Evolutionary conservation across 2,888 invertebrate species (phyloP).

Genomic region (Schizaphis graminum): DNA sequence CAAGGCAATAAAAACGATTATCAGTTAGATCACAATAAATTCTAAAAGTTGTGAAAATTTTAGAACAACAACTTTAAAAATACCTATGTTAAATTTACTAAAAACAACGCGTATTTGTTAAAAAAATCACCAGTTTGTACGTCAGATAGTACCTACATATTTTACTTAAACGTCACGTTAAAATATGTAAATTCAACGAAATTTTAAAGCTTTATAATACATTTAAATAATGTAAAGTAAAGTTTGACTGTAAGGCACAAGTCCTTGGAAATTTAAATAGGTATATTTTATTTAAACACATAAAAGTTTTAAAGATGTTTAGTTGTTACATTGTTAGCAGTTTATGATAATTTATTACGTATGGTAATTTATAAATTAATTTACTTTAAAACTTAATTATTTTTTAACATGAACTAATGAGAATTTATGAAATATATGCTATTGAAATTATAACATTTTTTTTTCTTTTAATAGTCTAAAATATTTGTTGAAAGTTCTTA

Average conservation of each 20-base stretch:
- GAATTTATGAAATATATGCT: neutral
- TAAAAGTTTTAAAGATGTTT: neutral
- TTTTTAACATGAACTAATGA: neutral
- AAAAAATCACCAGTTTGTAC: neutral
- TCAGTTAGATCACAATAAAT: neutral
- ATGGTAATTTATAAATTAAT: neutral
- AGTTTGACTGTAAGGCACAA: neutral
- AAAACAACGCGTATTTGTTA: neutral
- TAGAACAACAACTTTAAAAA: neutral
- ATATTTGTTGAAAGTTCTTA: neutral
- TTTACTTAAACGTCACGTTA: neutral
- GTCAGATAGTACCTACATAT: neutral
- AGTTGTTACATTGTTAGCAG: neutral
- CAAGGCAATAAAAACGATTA: neutral
- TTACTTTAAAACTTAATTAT: neutral
- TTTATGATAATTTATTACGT: neutral
- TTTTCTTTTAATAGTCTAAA: neutral
- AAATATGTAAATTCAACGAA: conserved; percentile 24
- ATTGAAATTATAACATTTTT: neutral
- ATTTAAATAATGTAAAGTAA: neutral
- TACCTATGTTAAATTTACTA: neutral
- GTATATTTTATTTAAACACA: neutral
- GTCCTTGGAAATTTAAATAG: conserved; percentile 32
- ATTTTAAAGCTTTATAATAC: neutral
- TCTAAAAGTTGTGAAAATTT: neutral